Conservation (phyloP, 1,140 invertebrate genomes). For the Drosophila guanche region DNA sequence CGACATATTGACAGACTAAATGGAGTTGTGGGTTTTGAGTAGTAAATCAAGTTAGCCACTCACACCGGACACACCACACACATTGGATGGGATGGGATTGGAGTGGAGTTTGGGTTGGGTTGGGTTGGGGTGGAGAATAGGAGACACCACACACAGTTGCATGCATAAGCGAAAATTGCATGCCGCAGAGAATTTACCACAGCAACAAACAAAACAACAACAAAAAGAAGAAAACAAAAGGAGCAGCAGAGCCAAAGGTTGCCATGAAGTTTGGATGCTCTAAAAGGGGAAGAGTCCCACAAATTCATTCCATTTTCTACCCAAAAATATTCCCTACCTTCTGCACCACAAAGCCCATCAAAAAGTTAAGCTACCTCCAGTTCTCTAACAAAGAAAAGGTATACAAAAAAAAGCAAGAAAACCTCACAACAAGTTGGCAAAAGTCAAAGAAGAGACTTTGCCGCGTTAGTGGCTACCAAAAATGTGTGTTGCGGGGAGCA, state of each 20-base stretch:
- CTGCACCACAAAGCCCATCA: background rate
- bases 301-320: no score
- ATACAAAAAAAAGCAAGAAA: conserved; percentile 34
- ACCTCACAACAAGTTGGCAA: conserved; percentile 48
- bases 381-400: background rate
- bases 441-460: conserved; percentile 50
- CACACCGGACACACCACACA: conserved; percentile 40
- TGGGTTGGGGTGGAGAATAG: background rate
- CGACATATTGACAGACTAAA: conserved; percentile 83
- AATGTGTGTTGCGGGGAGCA: conserved; percentile 32
- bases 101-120: no score
- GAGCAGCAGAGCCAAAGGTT: no score
- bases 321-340: background rate
- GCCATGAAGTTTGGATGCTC: background rate
- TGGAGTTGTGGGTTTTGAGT: conserved; percentile 83
- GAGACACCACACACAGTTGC: conserved; percentile 21
- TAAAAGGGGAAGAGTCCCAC: no score
- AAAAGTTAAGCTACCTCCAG: background rate
- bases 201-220: conserved; percentile 8
- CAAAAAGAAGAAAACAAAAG: conserved; percentile 13
- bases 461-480: conserved; percentile 49
- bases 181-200: conserved; percentile 60
- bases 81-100: background rate
- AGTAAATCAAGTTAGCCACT: conserved; percentile 82
- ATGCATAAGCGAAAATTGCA: conserved; percentile 74